A percentile compares a stretch with the other conserved stretches of the same genome.
Evolutionary conservation across 1,140 invertebrate species (phyloP).

Genomic region (Drosophila tsacasi): DNA sequence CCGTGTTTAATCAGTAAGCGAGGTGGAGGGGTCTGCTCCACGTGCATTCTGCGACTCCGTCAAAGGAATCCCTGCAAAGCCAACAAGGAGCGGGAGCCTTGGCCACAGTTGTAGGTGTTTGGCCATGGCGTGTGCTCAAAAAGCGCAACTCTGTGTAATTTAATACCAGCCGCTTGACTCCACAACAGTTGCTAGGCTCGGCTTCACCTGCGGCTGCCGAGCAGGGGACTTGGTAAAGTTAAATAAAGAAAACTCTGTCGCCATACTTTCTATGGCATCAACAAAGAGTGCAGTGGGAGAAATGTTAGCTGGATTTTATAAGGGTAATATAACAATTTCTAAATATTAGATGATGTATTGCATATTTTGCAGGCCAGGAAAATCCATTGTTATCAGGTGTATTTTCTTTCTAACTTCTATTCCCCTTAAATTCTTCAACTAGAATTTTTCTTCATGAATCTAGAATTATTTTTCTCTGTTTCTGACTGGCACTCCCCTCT

Average conservation of each 20-base stretch:
- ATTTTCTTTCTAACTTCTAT: not conserved
- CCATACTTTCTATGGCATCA: constrained; percentile 64
- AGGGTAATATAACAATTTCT: not conserved
- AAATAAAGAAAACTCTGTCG: constrained; percentile 51
- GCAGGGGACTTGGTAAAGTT: constrained; percentile 34
- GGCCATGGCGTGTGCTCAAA: constrained; percentile 52
- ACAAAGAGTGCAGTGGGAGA: not conserved
- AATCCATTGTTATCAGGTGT: too few relatives aligned
- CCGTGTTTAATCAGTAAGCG: constrained; percentile 57
- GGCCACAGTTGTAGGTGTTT: constrained; percentile 33
- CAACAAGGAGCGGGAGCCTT: constrained; percentile 23
- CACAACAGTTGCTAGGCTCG: constrained; percentile 32
- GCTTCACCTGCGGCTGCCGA: constrained; percentile 13
- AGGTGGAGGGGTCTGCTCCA: constrained; percentile 18
- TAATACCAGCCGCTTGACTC: constrained; percentile 58
- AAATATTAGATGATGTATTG: not conserved
- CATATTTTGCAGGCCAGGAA: too few relatives aligned
- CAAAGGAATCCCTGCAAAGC: constrained; percentile 65
- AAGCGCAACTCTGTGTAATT: constrained; percentile 62
- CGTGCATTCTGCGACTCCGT: constrained; percentile 24
- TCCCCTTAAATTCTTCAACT: too few relatives aligned
- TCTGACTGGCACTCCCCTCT: not conserved
- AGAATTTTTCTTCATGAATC: not conserved
- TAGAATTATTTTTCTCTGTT: not conserved
- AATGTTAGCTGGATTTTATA: not conserved